Evolutionary conservation across 2,888 invertebrate genomes (phyloP), one percentile per base, ranked within the genome.

Genomic region (Gryllus longicercus): DNA sequence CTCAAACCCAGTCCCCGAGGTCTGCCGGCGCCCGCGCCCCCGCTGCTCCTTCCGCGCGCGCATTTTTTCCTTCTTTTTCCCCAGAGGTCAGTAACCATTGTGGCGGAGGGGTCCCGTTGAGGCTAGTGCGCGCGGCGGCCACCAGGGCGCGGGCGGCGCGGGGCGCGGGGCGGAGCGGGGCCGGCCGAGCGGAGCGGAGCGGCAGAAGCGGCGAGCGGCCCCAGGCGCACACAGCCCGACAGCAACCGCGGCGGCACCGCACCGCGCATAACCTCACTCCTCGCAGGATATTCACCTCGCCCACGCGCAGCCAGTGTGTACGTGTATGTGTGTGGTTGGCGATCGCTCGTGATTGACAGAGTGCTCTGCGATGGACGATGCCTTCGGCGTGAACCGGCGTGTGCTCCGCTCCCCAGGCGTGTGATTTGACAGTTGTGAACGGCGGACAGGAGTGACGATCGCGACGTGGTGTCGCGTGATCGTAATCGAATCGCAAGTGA

Each of bases 31-130:
- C 63, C 18, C 63, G 12, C 63, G 12, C 63, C 63, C n/a, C n/a
- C 63, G 16, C 16, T 63, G 16, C 63, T 63, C 63, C 63, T 63
- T n/a, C 63, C 63, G 16, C 63, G 63, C 63, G 16, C 14, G 14
- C 63, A 63, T n/a, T 63, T 63, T 63, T 63, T 63, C 63, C 63
- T 63, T 63, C 63, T 63, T 63, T 63, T 63, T 63, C 63, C 63
- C 8, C n/a, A 63, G 63, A 63, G 63, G 63, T 63, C 63, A 63
- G 63, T 63, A 63, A 63, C 63, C 63, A 63, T 63, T 63, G 63
- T 63, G 63, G 63, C 63, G 63, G 63, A 18, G 63, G 38, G 14
- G 63, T 63, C 63, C 63, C 63, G 63, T 63, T 63, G 63, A 14
- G 63, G 16, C 16, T 63, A n/a, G 63, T 63, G 63, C 63, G 63